Base-by-base conservation (phyloP, 2,797 vertebrate genomes). In the Channa striata region DNA sequence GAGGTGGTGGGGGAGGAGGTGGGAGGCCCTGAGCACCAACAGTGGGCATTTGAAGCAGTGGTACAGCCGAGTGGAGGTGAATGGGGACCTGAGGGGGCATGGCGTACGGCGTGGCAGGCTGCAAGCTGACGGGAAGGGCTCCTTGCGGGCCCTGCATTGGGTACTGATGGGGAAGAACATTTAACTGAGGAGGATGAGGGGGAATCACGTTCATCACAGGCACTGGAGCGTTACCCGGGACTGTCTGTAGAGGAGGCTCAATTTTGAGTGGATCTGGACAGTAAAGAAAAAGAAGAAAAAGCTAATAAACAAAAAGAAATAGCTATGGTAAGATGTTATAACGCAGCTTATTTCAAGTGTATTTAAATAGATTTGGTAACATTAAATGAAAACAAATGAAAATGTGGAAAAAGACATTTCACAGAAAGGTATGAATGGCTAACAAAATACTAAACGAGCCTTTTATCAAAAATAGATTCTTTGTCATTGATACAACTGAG, bases 1-100 rank as follows among this genome's bases (percentile, higher is more conserved):
- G 97, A 36, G 97, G 97, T 0, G 98, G 98, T 2, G 98, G 97
- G 6, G 98, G 97, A 11, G 97, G 98, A 0, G 98, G 97, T 0
- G 96, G 97, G 47, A 95, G 94, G 88, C 95, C 96, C 93, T 99
- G 97, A 86, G 95, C 90, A 8, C 94, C 87, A 20, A 95, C 94
- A 63, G 95, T 87, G n/a, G 96, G 95, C 78, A 96, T 94, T 89
- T 96, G 97, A 74, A 97, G 90, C 59, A 97, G 94, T 62, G 96
- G 95, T 65, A 96, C 91, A 40, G 95, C 90, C 0, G 96, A 20
- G 81, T 96, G 97, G 67, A 98, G 93, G 77, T 97, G 97, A 89
- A 97, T 79, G 36, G 98, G 96, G 53, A 96, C 91, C 66, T 94
- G 96, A 74, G 95, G 95, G 47, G 93, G 95, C 68, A 97, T 91